Base-by-base conservation (phyloP, 2,888 invertebrate species). In the Polyommatus icarus region DNA sequence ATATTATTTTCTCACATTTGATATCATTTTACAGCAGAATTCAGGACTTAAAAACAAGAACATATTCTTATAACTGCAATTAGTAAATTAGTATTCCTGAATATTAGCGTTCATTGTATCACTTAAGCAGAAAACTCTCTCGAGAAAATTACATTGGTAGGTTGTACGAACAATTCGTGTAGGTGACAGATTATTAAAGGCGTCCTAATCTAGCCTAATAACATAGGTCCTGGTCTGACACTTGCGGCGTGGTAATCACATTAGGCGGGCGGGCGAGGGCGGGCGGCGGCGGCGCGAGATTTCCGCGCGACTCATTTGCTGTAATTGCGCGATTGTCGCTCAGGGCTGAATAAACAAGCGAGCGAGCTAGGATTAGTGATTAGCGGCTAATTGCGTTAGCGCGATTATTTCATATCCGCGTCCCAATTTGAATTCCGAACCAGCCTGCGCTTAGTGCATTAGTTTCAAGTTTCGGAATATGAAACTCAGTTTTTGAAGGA, bases 311-410 rank as follows among this genome's bases (percentile, higher is more conserved):
- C 93, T 94, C 93, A 94, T 93, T 94, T 93, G 92, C 90, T 90
- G 91, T 94, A 93, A 94, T 94, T 93, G 93, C 90, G 89, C 90
- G 91, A 93, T 93, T 94, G 94, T 94, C 94, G 93, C 93, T 93
- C 93, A 91, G 93, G 91, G 90, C 90, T 93, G 92, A 93, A 93
- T 93, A 93, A 94, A 93, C 94, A 93, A 93, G 91, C 90, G 90
- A 88, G 89, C 90, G 86, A 88, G 91, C 92, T 91, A 93, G 94
- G 93, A 93, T 94, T 94, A 94, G 91, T 93, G 93, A 94, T 94
- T 94, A 94, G 89, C 88, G 89, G 89, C 85, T 93, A 94, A 94
- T 94, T 93, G 91, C 85, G 90, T 94, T 93, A 93, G 90, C 90
- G 87, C 92, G 90, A 91, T 93, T 92, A 92, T 93, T 92, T 91